phyloP scores from a whole-genome alignment of 2,797 vertebrate genomes.

The Anguilla megastoma region DNA sequence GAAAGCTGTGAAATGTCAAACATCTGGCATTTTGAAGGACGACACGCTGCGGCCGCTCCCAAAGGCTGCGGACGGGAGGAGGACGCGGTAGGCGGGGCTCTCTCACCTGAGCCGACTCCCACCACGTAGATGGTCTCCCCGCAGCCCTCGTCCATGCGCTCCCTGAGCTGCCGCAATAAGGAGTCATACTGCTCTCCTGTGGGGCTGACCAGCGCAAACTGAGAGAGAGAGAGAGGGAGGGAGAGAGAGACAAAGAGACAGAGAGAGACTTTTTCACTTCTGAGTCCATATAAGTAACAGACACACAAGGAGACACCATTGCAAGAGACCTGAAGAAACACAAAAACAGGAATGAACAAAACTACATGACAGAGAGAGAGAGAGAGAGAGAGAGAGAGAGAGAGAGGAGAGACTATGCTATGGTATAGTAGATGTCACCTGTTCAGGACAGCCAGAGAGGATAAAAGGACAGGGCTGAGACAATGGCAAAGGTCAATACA shows the following conservation, averaged over 20 bases:
- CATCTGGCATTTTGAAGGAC: not conserved
- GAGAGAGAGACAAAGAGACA: not conserved
- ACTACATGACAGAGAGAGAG: not conserved
- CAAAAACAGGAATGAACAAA: too few species aligned
- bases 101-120: conserved; percentile 91
- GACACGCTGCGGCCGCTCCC: not conserved
- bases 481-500: too few species aligned
- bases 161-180: conserved; percentile 84
- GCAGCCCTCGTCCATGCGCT: conserved; percentile 88
- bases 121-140: conserved; percentile 95
- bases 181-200: conserved; percentile 91
- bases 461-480: not conserved
- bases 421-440: too few species aligned
- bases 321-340: too few species aligned
- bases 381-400: too few species aligned
- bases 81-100: not conserved
- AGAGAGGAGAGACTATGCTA: not conserved
- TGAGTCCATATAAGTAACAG: too few species aligned
- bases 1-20: too few species aligned
- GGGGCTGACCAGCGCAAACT: conserved; percentile 92
- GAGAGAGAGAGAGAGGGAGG: conserved; percentile 27
- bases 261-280: not conserved
- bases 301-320: too few species aligned
- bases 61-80: not conserved
- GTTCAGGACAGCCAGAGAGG: not conserved